Percentiles rank a stretch among this genome's conserved stretches.
Evolutionary conservation across 1,140 invertebrate species (phyloP).

Genomic region (Cataglyphis hispanica): DNA sequence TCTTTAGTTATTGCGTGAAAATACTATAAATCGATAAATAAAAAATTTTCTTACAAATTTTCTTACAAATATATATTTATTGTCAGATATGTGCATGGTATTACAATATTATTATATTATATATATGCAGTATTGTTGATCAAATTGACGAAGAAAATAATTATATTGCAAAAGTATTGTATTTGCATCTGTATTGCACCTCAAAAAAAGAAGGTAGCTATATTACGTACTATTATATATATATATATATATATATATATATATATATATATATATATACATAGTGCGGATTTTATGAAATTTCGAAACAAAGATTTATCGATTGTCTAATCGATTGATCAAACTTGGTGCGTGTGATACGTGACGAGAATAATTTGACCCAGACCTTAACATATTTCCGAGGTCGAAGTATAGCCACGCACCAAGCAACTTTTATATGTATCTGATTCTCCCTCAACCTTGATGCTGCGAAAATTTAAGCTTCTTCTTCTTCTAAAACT

Average conservation of each 20-base stretch:
- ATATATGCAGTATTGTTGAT: neutral
- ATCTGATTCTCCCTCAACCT: slow-evolving; percentile 63
- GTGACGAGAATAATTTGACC: slow-evolving; percentile 81
- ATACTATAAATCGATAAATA: neutral
- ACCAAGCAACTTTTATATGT: slow-evolving; percentile 71
- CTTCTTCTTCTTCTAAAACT: neutral
- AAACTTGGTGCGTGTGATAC: slow-evolving; percentile 60
- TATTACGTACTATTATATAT: too few relatives aligned
- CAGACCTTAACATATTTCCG: slow-evolving; percentile 78
- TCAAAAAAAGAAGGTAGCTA: neutral
- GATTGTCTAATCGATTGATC: slow-evolving; percentile 64
- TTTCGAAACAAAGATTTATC: slow-evolving; percentile 68
- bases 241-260: too few relatives aligned
- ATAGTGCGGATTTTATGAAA: slow-evolving; percentile 35
- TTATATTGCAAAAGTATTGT: neutral
- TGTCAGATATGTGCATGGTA: neutral
- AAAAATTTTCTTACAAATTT: neutral
- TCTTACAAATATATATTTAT: neutral
- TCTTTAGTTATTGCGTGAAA: neutral
- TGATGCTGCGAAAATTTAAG: slow-evolving; percentile 16
- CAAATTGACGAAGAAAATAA: slow-evolving; percentile 8
- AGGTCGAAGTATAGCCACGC: slow-evolving; percentile 70
- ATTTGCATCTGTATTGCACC: too few relatives aligned
- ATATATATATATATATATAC: too few relatives aligned
- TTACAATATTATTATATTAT: slow-evolving; percentile 34